These are phyloP conservation scores for Apamea epomidion DNA, from an alignment of 2,888 invertebrate species.

Conservation along the genomic window DNA sequence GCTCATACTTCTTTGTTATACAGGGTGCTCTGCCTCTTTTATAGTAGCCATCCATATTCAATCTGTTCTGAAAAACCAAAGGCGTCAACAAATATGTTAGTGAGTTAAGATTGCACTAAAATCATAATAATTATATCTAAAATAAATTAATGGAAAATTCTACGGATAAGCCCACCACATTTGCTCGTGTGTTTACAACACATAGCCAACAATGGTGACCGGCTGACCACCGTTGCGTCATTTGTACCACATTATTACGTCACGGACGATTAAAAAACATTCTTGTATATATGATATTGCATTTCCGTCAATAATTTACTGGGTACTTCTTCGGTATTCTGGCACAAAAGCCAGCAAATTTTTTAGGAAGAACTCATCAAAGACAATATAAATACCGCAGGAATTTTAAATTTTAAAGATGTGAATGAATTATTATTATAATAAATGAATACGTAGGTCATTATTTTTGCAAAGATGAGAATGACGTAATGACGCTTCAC, in stretches of 20 bases:
- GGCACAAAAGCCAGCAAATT: too few relatives aligned
- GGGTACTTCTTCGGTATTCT: background rate
- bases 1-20: background rate
- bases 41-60: background rate
- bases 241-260: background rate
- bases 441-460: background rate
- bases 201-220: constrained; percentile 3
- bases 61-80: background rate
- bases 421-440: too few relatives aligned
- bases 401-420: background rate
- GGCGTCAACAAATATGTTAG: background rate
- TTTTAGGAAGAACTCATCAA: background rate
- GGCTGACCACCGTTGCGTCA: background rate
- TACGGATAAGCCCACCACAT: background rate
- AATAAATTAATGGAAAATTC: background rate
- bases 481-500: too few relatives aligned
- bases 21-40: background rate
- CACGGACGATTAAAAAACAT: background rate
- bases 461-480: background rate
- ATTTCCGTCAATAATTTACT: background rate
- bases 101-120: background rate
- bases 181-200: constrained; percentile 8
- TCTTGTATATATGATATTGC: background rate
- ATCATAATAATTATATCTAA: background rate
- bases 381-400: too few relatives aligned